Evolutionary conservation across 2,888 invertebrate species (phyloP), one percentile per base, ranked within the genome.

Genomic region (Galerucella pusilla): DNA sequence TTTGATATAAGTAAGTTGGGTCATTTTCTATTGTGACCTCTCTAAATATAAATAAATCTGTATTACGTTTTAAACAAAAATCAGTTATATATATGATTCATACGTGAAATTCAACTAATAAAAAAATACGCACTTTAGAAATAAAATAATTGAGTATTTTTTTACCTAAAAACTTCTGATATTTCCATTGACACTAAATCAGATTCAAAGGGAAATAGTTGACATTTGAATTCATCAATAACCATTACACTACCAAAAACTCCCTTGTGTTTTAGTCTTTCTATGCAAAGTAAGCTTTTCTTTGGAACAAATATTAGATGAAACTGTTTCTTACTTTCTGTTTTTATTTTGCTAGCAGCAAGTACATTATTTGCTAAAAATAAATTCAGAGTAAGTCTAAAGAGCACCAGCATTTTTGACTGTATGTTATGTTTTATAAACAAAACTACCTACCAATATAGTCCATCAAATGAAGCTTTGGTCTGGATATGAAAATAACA

Each of bases 151-250:
- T 42, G 9, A 42, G n/a, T 64, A 12, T 16, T 57, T 14, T 49
- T 49, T 65, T 71, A 94, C 94, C 92, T 92, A 82, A 93, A 97
- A 25, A 94, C 93, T 83, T 92, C 91, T 46, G 93, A 92, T 79
- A 96, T 89, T 88, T 98, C 98, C 93, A 98, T 94, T 0, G 98
- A 97, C 82, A 98, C 91, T 11, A 98, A 90, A 88, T 98, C 98
- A 83, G 92, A 93, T 83, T 98, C 98, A 83, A 98, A 92, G 0
- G 97, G 97, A 85, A 96, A 95, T 61, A 98, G 91, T 82, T 96
- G 94, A 87, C 97, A 94, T 75, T 93, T 91, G 81, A 97, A 94
- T 88, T 97, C 97, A 82, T 95, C 94, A 46, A 96, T 91, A 20
- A 93, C 90, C 0, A 91, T 91, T 71, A 97, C 92, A 82, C 92